Evolutionary conservation across 2,113 vertebrate species (phyloP), one percentile per base, ranked within the genome.

Genomic region (Columba janthina): DNA sequence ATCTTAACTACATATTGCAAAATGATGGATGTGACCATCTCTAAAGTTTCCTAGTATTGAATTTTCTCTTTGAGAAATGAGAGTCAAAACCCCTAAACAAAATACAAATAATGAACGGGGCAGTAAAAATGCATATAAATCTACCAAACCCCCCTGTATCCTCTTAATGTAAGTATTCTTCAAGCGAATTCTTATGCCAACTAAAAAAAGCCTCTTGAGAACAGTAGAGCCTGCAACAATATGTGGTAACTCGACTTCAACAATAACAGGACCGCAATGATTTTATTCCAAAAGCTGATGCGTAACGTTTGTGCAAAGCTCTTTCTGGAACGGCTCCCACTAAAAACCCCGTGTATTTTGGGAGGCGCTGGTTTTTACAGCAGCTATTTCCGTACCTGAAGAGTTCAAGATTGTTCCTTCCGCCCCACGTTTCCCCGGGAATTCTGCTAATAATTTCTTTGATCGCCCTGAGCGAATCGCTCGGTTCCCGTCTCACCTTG

Each of bases 311-410:
- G 40, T 50, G 69, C 22, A 34, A 51, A 65, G 71, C 34, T 65
- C 48, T 22, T 11, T 26, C 10, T 7, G 38, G 38, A 66, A 26
- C 7, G 73, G 42, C 4, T 31, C 7, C 28, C 19, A 53, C 60
- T 5, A 42, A 38, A 64, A 86, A 31, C 5, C 32, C 26, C 0
- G 0, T 1, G 9, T 44, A 25, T 10, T 51, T 64, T 2, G 34
- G 25, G 10, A 53, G 40, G 61, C 3, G 3, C 0, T 51, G 3
- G 1, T 60, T 73, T 67, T 42, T 16, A 48, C 69, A 70, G 29
- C 38, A 73, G 48, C n/a, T 18, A 4, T 25, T n/a, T 34, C 51
- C 56, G 20, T 26, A 8, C 7, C 15, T 32, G 2, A n/a, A 24
- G 54, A 65, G 40, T 4, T 18, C 66, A 11, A 17, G 29, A 28